Percentiles rank a stretch among this genome's conserved stretches.
These are phyloP conservation scores for Corapipo altera DNA, from an alignment of 2,113 vertebrate genomes.

Conservation along the genomic window DNA sequence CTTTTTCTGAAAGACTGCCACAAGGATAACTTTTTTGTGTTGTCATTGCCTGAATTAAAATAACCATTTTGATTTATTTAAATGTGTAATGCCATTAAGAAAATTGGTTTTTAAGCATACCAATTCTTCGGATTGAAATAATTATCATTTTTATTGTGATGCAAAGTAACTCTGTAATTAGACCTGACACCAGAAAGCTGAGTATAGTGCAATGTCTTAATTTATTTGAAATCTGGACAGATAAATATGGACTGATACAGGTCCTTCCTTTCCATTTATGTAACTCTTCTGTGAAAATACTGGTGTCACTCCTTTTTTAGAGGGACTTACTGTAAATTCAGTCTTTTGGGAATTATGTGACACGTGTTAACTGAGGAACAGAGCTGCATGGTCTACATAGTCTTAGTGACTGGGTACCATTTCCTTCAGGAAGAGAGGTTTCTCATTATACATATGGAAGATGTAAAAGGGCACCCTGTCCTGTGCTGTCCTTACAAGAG, in stretches of 20 bases:
- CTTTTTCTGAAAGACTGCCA: conserved; percentile 17
- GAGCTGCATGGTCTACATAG: neutral
- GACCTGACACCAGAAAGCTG: conserved; percentile 20
- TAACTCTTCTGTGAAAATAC: neutral
- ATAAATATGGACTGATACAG: neutral
- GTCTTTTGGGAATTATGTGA: neutral
- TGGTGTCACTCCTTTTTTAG: neutral
- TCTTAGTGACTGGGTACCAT: neutral
- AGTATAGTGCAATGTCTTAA: neutral
- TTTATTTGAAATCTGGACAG: conserved; percentile 12
- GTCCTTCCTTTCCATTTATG: neutral
- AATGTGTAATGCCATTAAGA: conserved; percentile 45
- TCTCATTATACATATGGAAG: rapidly evolving
- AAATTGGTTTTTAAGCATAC: conserved; percentile 61
- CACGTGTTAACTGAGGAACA: neutral
- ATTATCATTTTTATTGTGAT: conserved; percentile 58
- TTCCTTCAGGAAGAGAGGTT: neutral
- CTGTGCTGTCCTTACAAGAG: neutral
- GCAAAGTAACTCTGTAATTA: conserved; percentile 22
- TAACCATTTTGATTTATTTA: conserved; percentile 52
- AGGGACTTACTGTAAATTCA: neutral
- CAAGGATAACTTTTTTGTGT: neutral
- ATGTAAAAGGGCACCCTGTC: neutral
- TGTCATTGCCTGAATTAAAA: conserved; percentile 29
- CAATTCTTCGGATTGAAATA: neutral